Evolutionary conservation across 2,113 vertebrate genomes (phyloP).

Genomic region (Cacatua alba): DNA sequence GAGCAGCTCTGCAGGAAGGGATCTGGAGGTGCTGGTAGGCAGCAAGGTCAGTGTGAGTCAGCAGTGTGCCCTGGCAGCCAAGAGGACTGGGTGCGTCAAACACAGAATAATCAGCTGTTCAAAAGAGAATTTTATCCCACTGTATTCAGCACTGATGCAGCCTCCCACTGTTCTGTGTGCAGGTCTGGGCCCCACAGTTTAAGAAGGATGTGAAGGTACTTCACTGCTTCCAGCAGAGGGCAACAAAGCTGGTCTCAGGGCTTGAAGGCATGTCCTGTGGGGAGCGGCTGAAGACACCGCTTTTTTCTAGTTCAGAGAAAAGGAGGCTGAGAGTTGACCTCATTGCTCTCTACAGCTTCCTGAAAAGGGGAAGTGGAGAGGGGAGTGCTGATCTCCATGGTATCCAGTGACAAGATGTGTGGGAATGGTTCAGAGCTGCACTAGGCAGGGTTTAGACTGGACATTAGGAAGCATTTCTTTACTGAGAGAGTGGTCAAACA

Average conservation of each 20-base stretch:
- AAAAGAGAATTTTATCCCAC: rapidly evolving
- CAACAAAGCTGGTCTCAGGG: not conserved
- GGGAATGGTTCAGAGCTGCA: not conserved
- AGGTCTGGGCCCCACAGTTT: not conserved
- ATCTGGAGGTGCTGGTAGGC: not conserved
- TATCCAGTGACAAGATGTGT: rapidly evolving
- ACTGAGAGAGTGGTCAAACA: not conserved
- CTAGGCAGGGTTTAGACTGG: not conserved
- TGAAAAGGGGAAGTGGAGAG: not conserved
- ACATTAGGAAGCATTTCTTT: not conserved
- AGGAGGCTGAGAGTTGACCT: not conserved
- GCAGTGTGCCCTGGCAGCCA: not conserved
- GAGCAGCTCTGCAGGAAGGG: not conserved
- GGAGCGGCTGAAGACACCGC: not conserved
- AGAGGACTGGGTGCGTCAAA: not conserved
- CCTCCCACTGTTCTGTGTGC: not conserved
- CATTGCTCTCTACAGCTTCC: not conserved
- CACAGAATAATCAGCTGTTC: rapidly evolving
- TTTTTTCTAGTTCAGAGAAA: not conserved
- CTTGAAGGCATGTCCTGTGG: not conserved
- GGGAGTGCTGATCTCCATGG: not conserved
- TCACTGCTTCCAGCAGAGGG: not conserved
- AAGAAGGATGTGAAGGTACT: not conserved
- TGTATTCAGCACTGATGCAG: rapidly evolving
- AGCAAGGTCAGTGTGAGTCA: not conserved